phyloP scores from a whole-genome alignment of 2,113 vertebrate genomes.

The Scartelaos histophorus region DNA sequence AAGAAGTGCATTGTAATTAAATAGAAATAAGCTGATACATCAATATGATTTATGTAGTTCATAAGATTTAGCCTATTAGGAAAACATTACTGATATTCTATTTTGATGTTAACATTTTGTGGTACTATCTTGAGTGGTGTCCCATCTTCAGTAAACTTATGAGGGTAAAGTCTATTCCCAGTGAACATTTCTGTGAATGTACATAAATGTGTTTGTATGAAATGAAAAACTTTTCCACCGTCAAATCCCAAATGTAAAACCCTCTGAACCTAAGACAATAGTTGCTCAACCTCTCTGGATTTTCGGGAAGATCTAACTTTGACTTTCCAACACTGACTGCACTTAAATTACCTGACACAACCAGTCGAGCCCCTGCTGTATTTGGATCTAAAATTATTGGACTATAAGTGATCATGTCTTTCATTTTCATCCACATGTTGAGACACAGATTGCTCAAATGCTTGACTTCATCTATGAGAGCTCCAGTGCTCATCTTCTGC shows the following conservation, averaged over 20 bases:
- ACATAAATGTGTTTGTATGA: neutral
- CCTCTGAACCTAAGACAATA: neutral
- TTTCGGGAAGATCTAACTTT: conserved; percentile 4
- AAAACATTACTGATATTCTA: neutral
- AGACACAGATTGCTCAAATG: conserved; percentile 10
- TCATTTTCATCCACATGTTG: conserved; percentile 12
- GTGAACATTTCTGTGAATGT: neutral
- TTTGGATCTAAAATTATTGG: conserved; percentile 1
- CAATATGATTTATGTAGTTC: too few relatives aligned
- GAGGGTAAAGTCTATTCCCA: neutral
- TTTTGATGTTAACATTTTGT: neutral
- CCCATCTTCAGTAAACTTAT: conserved; percentile 3
- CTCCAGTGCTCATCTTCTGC: neutral
- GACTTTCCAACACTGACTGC: neutral
- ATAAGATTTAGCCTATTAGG: neutral
- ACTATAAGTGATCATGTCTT: neutral
- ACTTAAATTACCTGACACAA: conserved; percentile 1
- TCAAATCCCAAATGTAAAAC: neutral
- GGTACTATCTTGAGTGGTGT: neutral
- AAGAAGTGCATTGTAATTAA: neutral
- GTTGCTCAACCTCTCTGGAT: neutral
- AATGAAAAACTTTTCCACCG: neutral
- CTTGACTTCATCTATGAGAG: conserved; percentile 15
- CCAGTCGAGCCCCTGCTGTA: neutral
- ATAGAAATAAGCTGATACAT: neutral